Evolutionary conservation across 2,888 invertebrate species (phyloP), one percentile per base, ranked within the genome.

Genomic region (Salpingus planirostris): DNA sequence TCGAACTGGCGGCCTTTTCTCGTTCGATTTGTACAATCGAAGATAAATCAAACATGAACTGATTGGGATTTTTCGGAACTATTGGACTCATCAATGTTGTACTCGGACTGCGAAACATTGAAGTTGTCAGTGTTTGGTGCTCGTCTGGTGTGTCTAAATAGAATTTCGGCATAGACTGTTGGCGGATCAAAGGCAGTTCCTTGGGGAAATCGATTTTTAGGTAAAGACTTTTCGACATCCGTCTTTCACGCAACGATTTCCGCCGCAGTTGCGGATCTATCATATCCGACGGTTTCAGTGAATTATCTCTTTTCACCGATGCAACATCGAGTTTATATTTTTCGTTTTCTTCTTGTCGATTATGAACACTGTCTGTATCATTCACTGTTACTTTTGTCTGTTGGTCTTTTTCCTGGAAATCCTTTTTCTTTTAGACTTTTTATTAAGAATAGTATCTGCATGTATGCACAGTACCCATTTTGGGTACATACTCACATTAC

Each of bases 1-100:
- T 23, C 7, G 24, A 27, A 10, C 34, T 37, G 13, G 40, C 36
- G n/a, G 31, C 38, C 35, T 43, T 48, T 26, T 55, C 56, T n/a
- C 56, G 59, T 39, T 64, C 62, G 13, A 64, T 54, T 41, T 64
- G 64, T 15, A 65, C 65, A n/a, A 65, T 58, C 0, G 64, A 62
- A 34, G 59, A 54, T 31, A 65, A 46, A 43, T 65, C 64, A 32
- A 54, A 62, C n/a, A 47, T 49, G 18, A 50, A 54, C 13, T 49
- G 48, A 11, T 46, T 47, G 2, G 36, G 40, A 13, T 47, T 46
- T 2, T 40, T 40, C 11, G 52, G 49, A 27, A 58, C 53, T 12
- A 53, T 43, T 0, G 65, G 64, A 38, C 62, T 64, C 23, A 54
- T 52, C 11, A 65, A 41, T 12, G 56, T 49, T 2, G 50, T 40